Percentiles rank a stretch among this genome's conserved stretches.
Conservation (phyloP, 92 coral and sea anemone genomes). For the Actinernus sp. region DNA sequence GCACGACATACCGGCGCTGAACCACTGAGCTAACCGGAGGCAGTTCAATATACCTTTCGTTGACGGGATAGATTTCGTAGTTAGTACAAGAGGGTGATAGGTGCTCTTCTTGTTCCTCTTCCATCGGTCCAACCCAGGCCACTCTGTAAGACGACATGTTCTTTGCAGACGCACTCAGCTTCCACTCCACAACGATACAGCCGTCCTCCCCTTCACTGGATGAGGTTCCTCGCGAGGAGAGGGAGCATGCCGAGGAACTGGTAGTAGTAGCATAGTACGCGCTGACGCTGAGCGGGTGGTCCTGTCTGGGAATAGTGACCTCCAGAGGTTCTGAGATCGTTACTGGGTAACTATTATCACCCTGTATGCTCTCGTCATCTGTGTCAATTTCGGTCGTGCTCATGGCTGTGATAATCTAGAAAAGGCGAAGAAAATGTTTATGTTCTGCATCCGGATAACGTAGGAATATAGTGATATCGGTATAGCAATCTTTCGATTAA, state of each 20-base stretch:
- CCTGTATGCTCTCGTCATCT: constrained; percentile 56
- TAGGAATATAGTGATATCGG: too few relatives aligned
- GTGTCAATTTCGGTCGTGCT: constrained; percentile 66
- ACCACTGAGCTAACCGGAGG: too few relatives aligned
- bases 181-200: constrained; percentile 36
- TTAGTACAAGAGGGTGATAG: constrained; percentile 9
- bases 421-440: constrained; percentile 5
- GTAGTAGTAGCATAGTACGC: constrained; percentile 49
- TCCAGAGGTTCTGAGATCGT: constrained; percentile 73
- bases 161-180: constrained; percentile 9
- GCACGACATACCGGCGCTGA: too few relatives aligned
- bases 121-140: constrained; percentile 3
- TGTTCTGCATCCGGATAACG: too few relatives aligned
- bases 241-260: constrained; percentile 1
- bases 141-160: constrained; percentile 22
- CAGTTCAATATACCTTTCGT: constrained; percentile 29
- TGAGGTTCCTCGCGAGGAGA: constrained; percentile 19
- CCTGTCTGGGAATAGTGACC: constrained; percentile 80
- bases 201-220: constrained; percentile 17
- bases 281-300: constrained; percentile 59
- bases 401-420: constrained; percentile 13
- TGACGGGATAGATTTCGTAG: constrained; percentile 35
- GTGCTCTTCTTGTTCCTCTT: constrained; percentile 11
- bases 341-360: constrained; percentile 51
- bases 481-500: too few relatives aligned